phyloP scores from a whole-genome alignment of 2,113 vertebrate species.

The Alethe castanea region DNA sequence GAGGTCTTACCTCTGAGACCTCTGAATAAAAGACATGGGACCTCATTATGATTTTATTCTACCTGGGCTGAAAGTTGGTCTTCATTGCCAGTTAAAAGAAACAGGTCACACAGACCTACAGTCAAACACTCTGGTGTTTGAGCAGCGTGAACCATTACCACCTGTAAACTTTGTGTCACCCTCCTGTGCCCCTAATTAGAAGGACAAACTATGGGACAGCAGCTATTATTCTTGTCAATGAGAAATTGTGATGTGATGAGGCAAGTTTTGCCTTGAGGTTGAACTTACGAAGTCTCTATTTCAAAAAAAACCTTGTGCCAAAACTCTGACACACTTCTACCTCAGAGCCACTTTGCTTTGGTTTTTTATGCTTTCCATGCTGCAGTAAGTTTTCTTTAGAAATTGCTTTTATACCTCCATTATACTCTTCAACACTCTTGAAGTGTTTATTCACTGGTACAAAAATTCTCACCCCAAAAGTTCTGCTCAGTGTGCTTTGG shows the following conservation, averaged over 20 bases:
- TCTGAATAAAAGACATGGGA: background rate
- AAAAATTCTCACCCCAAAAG: background rate
- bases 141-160: background rate
- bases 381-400: background rate
- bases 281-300: background rate
- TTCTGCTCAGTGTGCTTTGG: fast-evolving
- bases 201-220: background rate
- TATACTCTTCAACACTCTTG: background rate
- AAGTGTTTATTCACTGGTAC: background rate
- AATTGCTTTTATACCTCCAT: background rate
- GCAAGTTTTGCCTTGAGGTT: background rate
- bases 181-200: background rate
- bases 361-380: background rate
- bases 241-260: background rate
- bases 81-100: background rate
- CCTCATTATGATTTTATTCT: background rate
- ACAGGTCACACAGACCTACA: background rate
- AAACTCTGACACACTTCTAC: background rate
- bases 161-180: background rate
- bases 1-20: background rate
- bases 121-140: background rate
- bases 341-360: background rate
- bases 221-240: background rate
- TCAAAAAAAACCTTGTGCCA: background rate
- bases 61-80: background rate